These are phyloP conservation scores for Rhegmatorhina hoffmannsi DNA, from an alignment of 2,113 vertebrate species.

Conservation along the genomic window DNA sequence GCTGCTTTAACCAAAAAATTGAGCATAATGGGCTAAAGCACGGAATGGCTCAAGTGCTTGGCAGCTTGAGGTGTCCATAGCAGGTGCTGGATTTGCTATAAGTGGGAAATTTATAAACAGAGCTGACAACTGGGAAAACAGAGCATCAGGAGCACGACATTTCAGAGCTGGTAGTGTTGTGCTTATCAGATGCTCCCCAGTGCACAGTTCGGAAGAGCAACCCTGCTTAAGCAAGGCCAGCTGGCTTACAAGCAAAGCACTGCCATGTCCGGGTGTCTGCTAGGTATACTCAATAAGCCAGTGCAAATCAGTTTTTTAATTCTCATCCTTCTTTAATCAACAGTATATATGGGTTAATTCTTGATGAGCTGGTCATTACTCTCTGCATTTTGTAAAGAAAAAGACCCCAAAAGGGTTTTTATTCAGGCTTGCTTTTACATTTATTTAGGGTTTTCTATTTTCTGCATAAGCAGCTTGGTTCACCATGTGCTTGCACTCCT, in stretches of 20 bases:
- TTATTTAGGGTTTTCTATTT: not conserved
- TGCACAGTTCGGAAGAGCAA: constrained; percentile 8
- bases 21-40: not conserved
- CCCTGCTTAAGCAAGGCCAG: constrained; percentile 11
- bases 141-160: constrained; percentile 39
- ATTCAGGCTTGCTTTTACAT: not conserved
- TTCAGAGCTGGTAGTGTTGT: constrained; percentile 57
- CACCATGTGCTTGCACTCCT: not conserved
- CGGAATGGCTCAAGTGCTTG: constrained; percentile 42
- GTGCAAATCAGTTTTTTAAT: not conserved
- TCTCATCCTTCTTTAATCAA: not conserved
- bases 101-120: constrained; percentile 82
- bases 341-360: not conserved
- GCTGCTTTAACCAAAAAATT: constrained; percentile 9
- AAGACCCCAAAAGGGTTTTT: not conserved
- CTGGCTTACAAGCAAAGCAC: not conserved
- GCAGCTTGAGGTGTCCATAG: constrained; percentile 73
- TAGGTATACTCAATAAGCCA: constrained; percentile 15
- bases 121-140: constrained; percentile 84
- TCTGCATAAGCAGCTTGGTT: not conserved
- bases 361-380: not conserved
- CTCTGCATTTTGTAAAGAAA: not conserved
- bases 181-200: constrained; percentile 39
- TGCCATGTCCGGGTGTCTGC: not conserved
- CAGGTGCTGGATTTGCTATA: constrained; percentile 83